These are phyloP conservation scores for Notarius quadriscutis DNA, from an alignment of 2,113 vertebrate species.

Conservation along the genomic window DNA sequence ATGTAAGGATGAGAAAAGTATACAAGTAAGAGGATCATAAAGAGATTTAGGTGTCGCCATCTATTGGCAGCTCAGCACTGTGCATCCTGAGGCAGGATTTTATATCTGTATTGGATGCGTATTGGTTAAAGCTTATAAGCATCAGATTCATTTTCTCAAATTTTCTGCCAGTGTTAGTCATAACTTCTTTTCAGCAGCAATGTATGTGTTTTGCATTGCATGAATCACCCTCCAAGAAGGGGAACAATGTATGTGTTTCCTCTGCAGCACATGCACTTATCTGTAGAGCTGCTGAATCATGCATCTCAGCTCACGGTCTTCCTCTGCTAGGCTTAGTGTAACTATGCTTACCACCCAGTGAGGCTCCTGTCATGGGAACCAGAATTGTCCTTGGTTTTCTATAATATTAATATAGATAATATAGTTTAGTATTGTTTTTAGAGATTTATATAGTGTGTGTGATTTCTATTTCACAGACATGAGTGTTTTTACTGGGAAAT, in stretches of 20 bases:
- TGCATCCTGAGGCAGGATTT: neutral
- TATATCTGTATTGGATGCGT: neutral
- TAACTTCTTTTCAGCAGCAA: neutral
- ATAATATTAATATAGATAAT: neutral
- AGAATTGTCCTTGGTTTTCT: neutral
- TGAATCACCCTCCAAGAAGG: neutral
- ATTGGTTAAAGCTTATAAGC: neutral
- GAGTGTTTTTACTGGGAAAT: too few relatives aligned
- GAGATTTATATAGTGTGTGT: too few relatives aligned
- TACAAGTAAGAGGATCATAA: neutral
- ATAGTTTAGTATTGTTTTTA: too few relatives aligned
- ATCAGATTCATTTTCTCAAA: neutral
- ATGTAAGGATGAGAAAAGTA: neutral
- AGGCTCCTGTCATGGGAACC: neutral
- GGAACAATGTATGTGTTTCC: neutral
- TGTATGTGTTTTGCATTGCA: neutral
- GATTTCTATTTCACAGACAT: too few relatives aligned
- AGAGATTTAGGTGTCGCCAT: constrained; percentile 29
- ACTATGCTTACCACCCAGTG: too few relatives aligned
- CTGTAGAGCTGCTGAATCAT: neutral
- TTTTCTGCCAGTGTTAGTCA: neutral
- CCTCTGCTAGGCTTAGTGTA: neutral
- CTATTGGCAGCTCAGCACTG: constrained; percentile 43
- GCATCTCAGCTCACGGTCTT: neutral
- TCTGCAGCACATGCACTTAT: neutral